phyloP scores from a whole-genome alignment of 2,113 vertebrate genomes.

The Crotalus helleri region DNA sequence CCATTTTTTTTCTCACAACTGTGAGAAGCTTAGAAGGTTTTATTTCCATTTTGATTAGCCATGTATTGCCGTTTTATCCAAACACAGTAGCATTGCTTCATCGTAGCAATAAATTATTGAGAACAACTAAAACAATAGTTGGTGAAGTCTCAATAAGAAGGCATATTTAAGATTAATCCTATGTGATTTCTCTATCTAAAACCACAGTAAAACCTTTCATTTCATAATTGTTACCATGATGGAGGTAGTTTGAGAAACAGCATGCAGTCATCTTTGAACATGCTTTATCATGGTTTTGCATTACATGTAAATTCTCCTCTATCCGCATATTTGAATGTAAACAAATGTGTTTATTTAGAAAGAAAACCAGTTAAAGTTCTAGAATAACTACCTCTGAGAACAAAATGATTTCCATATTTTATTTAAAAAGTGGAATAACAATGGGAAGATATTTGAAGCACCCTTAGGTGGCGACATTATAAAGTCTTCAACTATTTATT shows the following conservation, averaged over 20 bases:
- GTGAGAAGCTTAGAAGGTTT: background rate
- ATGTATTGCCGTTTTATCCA: background rate
- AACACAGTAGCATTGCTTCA: background rate
- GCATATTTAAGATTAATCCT: background rate
- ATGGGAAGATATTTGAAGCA: background rate
- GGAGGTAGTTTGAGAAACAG: background rate
- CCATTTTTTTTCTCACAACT: background rate
- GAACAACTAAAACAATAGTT: background rate
- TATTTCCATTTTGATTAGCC: background rate
- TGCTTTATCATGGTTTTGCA: background rate
- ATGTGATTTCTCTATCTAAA: background rate
- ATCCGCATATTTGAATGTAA: background rate
- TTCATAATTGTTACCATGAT: background rate
- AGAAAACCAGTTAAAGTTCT: background rate
- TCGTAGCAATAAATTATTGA: background rate
- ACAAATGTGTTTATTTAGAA: background rate
- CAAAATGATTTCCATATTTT: background rate
- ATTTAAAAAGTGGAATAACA: background rate
- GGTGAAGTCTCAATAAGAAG: background rate
- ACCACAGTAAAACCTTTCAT: background rate
- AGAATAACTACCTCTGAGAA: background rate
- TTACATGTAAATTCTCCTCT: background rate
- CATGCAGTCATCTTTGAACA: background rate
- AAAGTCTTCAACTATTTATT: background rate
- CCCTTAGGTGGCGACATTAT: background rate